Evolutionary conservation across 2,113 vertebrate genomes (phyloP).

Genomic region (Ceuthmochares aereus): DNA sequence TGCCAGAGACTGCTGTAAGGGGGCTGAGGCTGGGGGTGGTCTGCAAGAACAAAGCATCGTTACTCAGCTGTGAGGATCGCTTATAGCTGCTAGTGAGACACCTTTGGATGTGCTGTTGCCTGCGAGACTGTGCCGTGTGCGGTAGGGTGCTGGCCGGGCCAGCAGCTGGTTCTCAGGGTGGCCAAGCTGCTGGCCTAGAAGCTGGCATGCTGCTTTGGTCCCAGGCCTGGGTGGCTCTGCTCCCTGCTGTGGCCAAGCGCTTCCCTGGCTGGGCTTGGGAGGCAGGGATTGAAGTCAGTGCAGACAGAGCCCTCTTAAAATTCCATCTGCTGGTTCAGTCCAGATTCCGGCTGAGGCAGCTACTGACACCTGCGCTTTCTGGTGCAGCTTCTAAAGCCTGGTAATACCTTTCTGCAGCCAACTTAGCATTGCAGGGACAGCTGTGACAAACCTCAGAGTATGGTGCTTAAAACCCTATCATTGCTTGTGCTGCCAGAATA

Average conservation of each 20-base stretch:
- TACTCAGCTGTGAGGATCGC: not conserved
- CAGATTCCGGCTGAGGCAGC: accelerated
- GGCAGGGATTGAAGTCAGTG: not conserved
- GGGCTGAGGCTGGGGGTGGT: not conserved
- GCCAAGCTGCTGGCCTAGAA: not conserved
- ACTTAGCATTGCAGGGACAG: not conserved
- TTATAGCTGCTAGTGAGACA: not conserved
- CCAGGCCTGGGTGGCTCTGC: not conserved
- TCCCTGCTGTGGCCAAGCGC: accelerated
- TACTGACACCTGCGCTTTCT: not conserved
- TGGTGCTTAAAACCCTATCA: not conserved
- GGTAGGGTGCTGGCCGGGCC: accelerated
- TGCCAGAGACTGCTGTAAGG: not conserved
- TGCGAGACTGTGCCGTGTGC: not conserved
- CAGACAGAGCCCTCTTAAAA: not conserved
- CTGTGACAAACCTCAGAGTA: not conserved
- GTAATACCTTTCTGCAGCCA: not conserved
- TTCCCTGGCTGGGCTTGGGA: not conserved
- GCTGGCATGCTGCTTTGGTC: not conserved
- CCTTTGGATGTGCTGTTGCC: not conserved
- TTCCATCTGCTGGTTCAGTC: not conserved
- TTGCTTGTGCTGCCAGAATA: not conserved
- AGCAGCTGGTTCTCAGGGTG: accelerated
- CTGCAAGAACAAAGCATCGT: slow-evolving; percentile 53
- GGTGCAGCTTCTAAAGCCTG: not conserved